These are phyloP conservation scores for Drosophila mimetica DNA, from an alignment of 2,888 invertebrate species.

Conservation along the genomic window DNA sequence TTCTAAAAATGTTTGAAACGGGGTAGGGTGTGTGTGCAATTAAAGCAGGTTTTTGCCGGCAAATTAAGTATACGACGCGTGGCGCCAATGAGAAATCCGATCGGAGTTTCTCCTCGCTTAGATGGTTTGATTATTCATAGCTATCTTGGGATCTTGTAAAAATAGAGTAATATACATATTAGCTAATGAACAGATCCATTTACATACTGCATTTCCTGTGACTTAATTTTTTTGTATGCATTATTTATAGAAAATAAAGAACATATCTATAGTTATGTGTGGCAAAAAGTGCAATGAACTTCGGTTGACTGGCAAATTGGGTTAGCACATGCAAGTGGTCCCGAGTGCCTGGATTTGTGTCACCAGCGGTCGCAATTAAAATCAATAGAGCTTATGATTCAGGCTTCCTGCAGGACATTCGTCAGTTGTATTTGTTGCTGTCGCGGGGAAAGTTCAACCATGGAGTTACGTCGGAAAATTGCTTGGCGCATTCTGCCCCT, in stretches of 20 bases:
- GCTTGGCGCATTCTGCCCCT: slow-evolving; percentile 63
- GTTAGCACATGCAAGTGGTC: slow-evolving; percentile 50
- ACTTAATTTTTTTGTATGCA: not conserved
- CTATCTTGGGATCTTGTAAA: not conserved
- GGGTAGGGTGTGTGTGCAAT: not conserved
- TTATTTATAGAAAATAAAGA: not conserved
- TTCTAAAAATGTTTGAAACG: slow-evolving; percentile 8
- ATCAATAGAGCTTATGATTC: slow-evolving; percentile 59
- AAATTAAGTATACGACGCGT: slow-evolving; percentile 27
- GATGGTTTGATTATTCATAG: slow-evolving; percentile 5
- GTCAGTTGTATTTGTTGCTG: slow-evolving; percentile 54
- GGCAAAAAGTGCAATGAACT: slow-evolving; percentile 59
- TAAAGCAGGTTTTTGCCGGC: slow-evolving; percentile 27
- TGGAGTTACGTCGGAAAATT: slow-evolving; percentile 55
- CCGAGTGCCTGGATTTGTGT: slow-evolving; percentile 36
- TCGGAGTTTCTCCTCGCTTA: slow-evolving; percentile 1
- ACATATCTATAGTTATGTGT: not conserved
- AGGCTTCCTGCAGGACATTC: slow-evolving; percentile 40
- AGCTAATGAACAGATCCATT: not conserved
- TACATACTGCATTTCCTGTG: slow-evolving; percentile 13
- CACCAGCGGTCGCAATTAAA: slow-evolving; percentile 55
- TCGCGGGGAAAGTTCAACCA: slow-evolving; percentile 47
- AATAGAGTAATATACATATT: slow-evolving; percentile 19
- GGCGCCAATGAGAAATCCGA: slow-evolving; percentile 12
- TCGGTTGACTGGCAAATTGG: slow-evolving; percentile 41